phyloP scores from a whole-genome alignment of 1,140 invertebrate genomes.

The Acromyrmex charruanus region DNA sequence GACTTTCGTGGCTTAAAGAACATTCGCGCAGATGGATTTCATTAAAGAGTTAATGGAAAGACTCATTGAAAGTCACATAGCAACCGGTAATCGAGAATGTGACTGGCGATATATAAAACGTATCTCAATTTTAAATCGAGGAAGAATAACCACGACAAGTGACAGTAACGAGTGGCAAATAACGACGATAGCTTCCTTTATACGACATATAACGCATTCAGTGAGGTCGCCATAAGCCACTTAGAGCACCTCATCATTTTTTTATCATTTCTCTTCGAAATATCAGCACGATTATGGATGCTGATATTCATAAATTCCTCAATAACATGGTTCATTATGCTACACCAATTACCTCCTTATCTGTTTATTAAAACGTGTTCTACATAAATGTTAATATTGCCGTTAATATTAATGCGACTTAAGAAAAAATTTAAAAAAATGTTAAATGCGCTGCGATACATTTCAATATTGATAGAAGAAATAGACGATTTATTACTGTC shows the following conservation, averaged over 20 bases:
- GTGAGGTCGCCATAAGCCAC: conserved; percentile 25
- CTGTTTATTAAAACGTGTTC: conserved; percentile 6
- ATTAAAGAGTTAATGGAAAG: conserved; percentile 20
- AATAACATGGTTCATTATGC: conserved; percentile 7
- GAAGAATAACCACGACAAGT: conserved; percentile 11
- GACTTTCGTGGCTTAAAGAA: neutral
- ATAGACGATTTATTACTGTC: neutral
- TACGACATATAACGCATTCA: conserved; percentile 9
- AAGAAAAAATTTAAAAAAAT: neutral
- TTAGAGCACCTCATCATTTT: neutral
- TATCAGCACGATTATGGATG: neutral
- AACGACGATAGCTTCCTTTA: conserved; percentile 15
- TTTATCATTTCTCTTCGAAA: conserved; percentile 25
- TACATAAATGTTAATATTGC: conserved; percentile 7
- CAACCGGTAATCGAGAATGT: neutral
- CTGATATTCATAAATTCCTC: conserved; percentile 28
- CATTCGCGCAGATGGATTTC: conserved; percentile 1
- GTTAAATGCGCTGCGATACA: neutral
- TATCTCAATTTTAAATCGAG: conserved; percentile 40
- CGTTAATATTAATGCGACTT: neutral
- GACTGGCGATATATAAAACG: neutral
- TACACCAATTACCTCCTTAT: conserved; percentile 29
- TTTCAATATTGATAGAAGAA: neutral
- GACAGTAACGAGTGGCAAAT: conserved; percentile 15
- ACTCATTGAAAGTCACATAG: conserved; percentile 28